These are phyloP conservation scores for Bombus vancouverensis DNA, from an alignment of 1,140 invertebrate species.

Conservation along the genomic window DNA sequence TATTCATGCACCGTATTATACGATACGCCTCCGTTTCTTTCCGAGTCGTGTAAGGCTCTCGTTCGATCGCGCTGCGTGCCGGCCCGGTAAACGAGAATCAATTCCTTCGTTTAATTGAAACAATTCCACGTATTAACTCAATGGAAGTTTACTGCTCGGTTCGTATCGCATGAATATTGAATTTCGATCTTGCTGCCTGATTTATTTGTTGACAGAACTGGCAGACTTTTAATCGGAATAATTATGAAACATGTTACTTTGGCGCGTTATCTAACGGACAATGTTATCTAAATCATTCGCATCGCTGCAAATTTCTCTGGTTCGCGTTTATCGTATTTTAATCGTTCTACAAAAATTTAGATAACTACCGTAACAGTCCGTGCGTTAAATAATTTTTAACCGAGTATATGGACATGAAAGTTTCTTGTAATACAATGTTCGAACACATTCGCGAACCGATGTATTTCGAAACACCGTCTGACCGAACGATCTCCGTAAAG, in stretches of 20 bases:
- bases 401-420: no score
- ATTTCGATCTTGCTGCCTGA: background rate
- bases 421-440: no score
- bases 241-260: no score
- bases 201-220: background rate
- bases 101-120: background rate
- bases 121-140: background rate
- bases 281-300: no score
- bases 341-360: no score
- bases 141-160: background rate
- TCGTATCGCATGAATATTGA: background rate
- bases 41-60: background rate
- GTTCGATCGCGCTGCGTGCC: no score
- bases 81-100: background rate
- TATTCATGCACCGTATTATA: constrained; percentile 2
- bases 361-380: no score
- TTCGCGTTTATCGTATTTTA: no score
- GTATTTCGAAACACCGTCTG: background rate
- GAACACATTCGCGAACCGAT: background rate
- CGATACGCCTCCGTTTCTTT: background rate
- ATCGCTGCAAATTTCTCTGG: no score
- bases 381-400: no score
- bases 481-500: background rate
- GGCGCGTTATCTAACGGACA: no score
- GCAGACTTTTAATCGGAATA: no score